phyloP scores from a whole-genome alignment of 37 sponge, comb jelly and placozoan species.

The Halichondria panicea region DNA sequence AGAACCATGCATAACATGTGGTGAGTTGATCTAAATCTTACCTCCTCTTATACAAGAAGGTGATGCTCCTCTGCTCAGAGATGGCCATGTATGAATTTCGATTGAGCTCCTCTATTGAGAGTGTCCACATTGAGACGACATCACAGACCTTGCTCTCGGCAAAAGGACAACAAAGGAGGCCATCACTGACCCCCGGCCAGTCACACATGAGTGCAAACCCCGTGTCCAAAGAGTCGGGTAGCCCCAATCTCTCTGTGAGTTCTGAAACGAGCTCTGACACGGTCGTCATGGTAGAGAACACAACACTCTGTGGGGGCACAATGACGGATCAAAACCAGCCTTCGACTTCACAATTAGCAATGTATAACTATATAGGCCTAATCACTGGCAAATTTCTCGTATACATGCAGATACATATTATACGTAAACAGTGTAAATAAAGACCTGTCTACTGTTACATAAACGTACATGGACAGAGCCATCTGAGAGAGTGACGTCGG shows the following conservation, averaged over 20 bases:
- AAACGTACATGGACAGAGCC: not conserved
- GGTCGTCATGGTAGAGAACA: slow-evolving; percentile 39
- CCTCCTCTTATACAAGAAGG: slow-evolving; percentile 44
- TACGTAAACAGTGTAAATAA: no score
- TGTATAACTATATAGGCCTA: no score
- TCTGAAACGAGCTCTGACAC: slow-evolving; percentile 42
- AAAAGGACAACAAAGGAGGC: slow-evolving; percentile 27
- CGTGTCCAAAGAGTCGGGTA: slow-evolving; percentile 34
- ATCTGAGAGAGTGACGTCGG: not conserved
- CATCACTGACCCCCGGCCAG: slow-evolving; percentile 72
- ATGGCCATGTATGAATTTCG: not conserved
- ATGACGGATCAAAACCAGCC: not conserved
- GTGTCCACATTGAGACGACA: slow-evolving; percentile 48
- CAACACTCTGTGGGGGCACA: slow-evolving; percentile 22
- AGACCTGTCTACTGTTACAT: not conserved
- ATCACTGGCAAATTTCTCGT: no score
- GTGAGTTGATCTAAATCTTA: not conserved
- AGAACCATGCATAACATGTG: not conserved
- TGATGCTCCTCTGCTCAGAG: slow-evolving; percentile 21
- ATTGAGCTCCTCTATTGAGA: slow-evolving; percentile 38
- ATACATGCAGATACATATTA: no score
- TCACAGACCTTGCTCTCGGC: slow-evolving; percentile 53
- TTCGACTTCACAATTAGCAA: not conserved
- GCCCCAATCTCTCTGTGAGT: slow-evolving; percentile 43
- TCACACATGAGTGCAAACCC: slow-evolving; percentile 72